Evolutionary conservation across 2,797 vertebrate species (phyloP).

Genomic region (Botia kubotai): DNA sequence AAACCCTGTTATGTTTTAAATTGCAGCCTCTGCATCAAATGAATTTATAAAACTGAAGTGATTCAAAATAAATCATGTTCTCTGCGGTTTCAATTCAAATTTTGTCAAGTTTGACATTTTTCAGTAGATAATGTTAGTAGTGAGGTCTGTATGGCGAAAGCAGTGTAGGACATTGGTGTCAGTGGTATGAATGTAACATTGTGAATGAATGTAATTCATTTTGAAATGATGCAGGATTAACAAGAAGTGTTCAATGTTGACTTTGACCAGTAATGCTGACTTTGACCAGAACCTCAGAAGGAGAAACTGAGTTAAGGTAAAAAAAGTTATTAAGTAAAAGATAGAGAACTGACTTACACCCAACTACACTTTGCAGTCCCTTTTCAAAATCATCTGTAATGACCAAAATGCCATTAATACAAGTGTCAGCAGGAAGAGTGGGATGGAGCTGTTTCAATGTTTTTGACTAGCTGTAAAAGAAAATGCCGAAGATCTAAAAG

Average conservation of each 20-base stretch:
- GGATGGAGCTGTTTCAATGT: conserved; percentile 77
- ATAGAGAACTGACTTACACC: conserved; percentile 71
- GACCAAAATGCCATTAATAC: conserved; percentile 94
- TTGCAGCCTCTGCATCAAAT: too few species aligned
- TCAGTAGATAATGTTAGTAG: neutral
- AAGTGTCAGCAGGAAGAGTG: conserved; percentile 90
- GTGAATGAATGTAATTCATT: conserved; percentile 85
- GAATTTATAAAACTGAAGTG: too few species aligned
- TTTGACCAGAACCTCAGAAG: conserved; percentile 87
- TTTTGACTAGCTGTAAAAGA: conserved; percentile 83
- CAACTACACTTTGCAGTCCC: conserved; percentile 89
- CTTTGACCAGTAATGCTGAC: conserved; percentile 76
- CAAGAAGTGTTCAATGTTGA: conserved; percentile 84
- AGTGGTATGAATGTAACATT: conserved; percentile 73
- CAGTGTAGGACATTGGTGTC: conserved; percentile 54
- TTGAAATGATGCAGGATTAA: conserved; percentile 84
- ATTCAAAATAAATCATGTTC: too few species aligned
- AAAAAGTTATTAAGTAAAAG: conserved; percentile 52
- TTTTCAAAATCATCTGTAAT: conserved; percentile 86
- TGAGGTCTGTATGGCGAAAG: neutral
- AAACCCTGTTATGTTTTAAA: too few species aligned
- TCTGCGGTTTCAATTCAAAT: too few species aligned
- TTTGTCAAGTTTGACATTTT: too few species aligned
- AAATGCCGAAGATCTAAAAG: conserved; percentile 85
- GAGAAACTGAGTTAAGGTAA: conserved; percentile 73